Evolutionary conservation across 2,888 invertebrate genomes (phyloP).

Genomic region (Petrolisthes cinctipes): DNA sequence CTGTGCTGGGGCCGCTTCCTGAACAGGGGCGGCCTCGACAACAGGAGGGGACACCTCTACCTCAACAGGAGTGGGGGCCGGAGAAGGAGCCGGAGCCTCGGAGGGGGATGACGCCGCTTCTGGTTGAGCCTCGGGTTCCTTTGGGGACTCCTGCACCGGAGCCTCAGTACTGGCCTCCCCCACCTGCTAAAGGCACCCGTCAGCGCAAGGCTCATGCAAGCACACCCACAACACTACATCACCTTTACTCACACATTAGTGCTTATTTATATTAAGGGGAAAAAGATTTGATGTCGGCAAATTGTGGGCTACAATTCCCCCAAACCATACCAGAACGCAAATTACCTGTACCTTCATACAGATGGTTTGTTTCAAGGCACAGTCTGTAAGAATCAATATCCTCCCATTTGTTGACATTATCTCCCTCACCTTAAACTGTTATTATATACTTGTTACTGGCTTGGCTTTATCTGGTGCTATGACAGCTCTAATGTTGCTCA

Average conservation of each 20-base stretch:
- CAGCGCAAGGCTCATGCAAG: slow-evolving; percentile 48
- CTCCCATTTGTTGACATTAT: too few relatives aligned
- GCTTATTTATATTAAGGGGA: background rate
- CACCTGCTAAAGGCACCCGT: slow-evolving; percentile 62
- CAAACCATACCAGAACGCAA: too few relatives aligned
- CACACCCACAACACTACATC: slow-evolving; percentile 4
- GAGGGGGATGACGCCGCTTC: slow-evolving; percentile 3
- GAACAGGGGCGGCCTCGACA: slow-evolving; percentile 37
- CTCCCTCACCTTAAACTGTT: too few relatives aligned
- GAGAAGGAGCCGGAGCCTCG: slow-evolving; percentile 13
- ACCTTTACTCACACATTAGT: slow-evolving; percentile 24
- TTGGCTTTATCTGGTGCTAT: too few relatives aligned
- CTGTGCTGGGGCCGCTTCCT: slow-evolving; percentile 28
- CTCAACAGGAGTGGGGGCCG: slow-evolving; percentile 28
- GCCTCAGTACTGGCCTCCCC: slow-evolving; percentile 46
- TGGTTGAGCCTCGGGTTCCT: slow-evolving; percentile 34
- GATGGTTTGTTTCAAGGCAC: too few relatives aligned
- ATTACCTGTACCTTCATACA: too few relatives aligned
- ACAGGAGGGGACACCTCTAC: slow-evolving; percentile 34
- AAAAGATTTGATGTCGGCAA: too few relatives aligned
- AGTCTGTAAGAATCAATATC: too few relatives aligned
- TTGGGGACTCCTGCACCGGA: slow-evolving; percentile 44
- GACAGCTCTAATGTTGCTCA: too few relatives aligned
- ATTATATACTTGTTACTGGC: too few relatives aligned
- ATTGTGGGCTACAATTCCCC: too few relatives aligned